Evolutionary conservation across 2,797 vertebrate genomes (phyloP).

Genomic region (Perodicticus potto): DNA sequence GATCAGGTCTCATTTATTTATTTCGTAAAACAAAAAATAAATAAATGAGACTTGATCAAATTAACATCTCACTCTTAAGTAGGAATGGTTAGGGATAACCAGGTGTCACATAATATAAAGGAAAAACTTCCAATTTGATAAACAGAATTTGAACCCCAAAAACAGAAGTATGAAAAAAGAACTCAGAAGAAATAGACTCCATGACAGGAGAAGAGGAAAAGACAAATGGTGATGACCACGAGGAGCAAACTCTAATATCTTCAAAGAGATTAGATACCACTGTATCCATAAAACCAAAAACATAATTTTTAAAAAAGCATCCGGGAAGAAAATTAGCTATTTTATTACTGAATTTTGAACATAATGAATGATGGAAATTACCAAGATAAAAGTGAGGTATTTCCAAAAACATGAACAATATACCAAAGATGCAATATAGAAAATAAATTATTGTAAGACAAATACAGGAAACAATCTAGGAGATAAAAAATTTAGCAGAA

Average conservation of each 20-base stretch:
- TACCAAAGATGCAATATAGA: neutral
- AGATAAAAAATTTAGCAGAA: neutral
- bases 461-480: neutral
- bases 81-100: neutral
- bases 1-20: too few species aligned
- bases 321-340: neutral
- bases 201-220: neutral
- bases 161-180: neutral
- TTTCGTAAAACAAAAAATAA: too few species aligned
- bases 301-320: neutral
- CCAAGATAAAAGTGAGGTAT: neutral
- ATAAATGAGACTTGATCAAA: too few species aligned
- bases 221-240: neutral
- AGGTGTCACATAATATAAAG: neutral
- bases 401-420: neutral
- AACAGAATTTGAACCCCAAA: neutral
- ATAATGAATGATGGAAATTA: neutral
- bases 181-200: neutral
- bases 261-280: neutral
- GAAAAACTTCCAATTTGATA: neutral
- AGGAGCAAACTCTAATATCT: neutral
- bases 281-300: neutral
- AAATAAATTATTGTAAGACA: neutral
- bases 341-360: conserved; percentile 19
- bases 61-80: neutral